Base-by-base conservation (phyloP, 2,113 vertebrate species). In the Raja brachyura region DNA sequence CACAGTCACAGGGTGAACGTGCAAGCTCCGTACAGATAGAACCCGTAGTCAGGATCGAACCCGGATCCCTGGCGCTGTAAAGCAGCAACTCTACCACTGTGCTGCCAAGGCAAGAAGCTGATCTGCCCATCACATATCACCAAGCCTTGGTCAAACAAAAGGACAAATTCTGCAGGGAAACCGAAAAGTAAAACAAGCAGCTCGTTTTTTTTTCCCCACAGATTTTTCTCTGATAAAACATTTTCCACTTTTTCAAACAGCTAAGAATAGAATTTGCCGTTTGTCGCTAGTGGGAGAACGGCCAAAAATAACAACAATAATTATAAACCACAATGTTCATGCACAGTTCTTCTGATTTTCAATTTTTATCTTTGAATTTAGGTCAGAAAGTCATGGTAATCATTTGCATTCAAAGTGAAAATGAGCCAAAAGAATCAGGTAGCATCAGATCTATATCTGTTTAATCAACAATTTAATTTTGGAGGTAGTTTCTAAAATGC, bases 291-390 rank as follows among this genome's bases (percentile, higher is more conserved):
- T 88, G 59, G 59, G 28, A 88, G n/a, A 88, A 61, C 83, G 31
- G 28, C 59, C 59, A 63, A 66, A 88, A 88, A 88, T 88, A 88
- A 88, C 81, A 61, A 86, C 83, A 66, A 31, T 66, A 88, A 88
- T 88, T 88, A 63, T 31, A 88, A 88, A 88, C n/a, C 59, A 88
- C n/a, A 63, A 63, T 20, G 28, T 7, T 63, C 5, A 63, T 66
- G 56, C 25, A 20, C 79, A 28, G 54, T 31, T 54, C 20, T 56
- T 16, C 83, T 63, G n/a, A 88, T 88, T 63, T 88, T 88, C 28
- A 88, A 59, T 8, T 88, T 88, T 66, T 13, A 63, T 31, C 31
- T 63, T 56, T 66, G n/a, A 66, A 88, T 66, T 88, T 61, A 88
- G 59, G 83, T 66, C 59, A 88, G 83, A 66, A 88, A 63, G 61